Conservation (phyloP, 2,888 invertebrate genomes). For the Baronia brevicornis region DNA sequence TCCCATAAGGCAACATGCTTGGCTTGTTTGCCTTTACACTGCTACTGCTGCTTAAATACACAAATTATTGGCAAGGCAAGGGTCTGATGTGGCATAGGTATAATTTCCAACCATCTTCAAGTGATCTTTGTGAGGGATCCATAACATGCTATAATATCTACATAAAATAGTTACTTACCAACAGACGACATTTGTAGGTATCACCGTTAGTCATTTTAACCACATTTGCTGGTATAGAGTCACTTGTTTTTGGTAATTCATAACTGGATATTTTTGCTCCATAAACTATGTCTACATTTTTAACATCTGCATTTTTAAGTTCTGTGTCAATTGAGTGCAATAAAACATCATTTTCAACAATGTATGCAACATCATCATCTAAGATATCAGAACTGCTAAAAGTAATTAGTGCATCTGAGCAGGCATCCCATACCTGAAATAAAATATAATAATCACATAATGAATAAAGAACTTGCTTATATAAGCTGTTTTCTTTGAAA, state of each 20-base stretch:
- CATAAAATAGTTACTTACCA: slow-evolving; percentile 76
- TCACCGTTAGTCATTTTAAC: slow-evolving; percentile 80
- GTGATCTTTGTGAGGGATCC: no score
- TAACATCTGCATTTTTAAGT: slow-evolving; percentile 53
- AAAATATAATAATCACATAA: slow-evolving; percentile 12
- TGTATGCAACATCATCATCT: slow-evolving; percentile 87
- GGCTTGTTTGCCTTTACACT: no score
- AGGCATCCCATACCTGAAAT: slow-evolving; percentile 92
- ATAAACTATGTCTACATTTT: slow-evolving; percentile 81
- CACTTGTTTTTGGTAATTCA: slow-evolving; percentile 60
- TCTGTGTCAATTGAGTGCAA: slow-evolving; percentile 82
- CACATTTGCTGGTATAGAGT: slow-evolving; percentile 35
- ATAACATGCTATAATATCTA: no score
- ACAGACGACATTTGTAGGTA: slow-evolving; percentile 77
- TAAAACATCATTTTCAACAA: slow-evolving; percentile 95
- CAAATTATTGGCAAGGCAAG: no score
- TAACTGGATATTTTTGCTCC: slow-evolving; percentile 81
- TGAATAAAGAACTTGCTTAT: not conserved
- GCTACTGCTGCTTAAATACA: no score
- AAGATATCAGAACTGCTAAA: slow-evolving; percentile 84
- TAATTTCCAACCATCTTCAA: no score
- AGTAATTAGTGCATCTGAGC: slow-evolving; percentile 91
- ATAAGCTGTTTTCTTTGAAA: not conserved
- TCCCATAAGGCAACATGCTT: no score
- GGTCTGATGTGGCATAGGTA: no score